Evolutionary conservation across 2,888 invertebrate genomes (phyloP).

Genomic region (Thera obeliscata): DNA sequence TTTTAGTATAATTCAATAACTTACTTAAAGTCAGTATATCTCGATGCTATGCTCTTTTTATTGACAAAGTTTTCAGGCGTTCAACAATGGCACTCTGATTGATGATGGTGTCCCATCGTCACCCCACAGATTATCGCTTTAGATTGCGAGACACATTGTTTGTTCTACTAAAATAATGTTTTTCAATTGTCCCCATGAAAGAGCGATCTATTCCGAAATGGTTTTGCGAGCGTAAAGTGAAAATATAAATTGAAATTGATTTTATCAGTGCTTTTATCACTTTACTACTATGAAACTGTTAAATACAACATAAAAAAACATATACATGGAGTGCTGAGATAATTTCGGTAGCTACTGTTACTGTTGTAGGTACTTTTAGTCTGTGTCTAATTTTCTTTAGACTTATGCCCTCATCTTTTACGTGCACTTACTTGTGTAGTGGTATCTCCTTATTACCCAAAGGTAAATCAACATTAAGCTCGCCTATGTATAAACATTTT

Average conservation of each 20-base stretch:
- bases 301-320: background rate
- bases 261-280: background rate
- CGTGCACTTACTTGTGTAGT: too few relatives aligned
- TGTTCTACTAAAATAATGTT: conserved; percentile 57
- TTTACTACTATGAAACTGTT: conserved; percentile 6
- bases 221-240: conserved; percentile 24
- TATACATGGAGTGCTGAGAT: background rate
- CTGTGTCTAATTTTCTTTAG: too few relatives aligned
- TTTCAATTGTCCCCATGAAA: conserved; percentile 51
- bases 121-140: conserved; percentile 61
- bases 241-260: conserved; percentile 17
- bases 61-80: conserved; percentile 47
- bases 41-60: conserved; percentile 31
- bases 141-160: conserved; percentile 65
- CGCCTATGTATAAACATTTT: too few relatives aligned
- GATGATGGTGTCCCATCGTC: conserved; percentile 58
- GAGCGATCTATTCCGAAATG: conserved; percentile 40
- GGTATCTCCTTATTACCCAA: too few relatives aligned
- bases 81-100: conserved; percentile 55
- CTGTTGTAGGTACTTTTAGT: too few relatives aligned
- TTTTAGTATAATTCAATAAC: background rate
- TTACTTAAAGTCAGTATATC: background rate
- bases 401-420: too few relatives aligned
- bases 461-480: too few relatives aligned
- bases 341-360: background rate